Percentiles rank a stretch among this genome's conserved stretches.
Conservation (phyloP, 2,797 vertebrate species). For the Sternarchorhynchus goeldii region DNA sequence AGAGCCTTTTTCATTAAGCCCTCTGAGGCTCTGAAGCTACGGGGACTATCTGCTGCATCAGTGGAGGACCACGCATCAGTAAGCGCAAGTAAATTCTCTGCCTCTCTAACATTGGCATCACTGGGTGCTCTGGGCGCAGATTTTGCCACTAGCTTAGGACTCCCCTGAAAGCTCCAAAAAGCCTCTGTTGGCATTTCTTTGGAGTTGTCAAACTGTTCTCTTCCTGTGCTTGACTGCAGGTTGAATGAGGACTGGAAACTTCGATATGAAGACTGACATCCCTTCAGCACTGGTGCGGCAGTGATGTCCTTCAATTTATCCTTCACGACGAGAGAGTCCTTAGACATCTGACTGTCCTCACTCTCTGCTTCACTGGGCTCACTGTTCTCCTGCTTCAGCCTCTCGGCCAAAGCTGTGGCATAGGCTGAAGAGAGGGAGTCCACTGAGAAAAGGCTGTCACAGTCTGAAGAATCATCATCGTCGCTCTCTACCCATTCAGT, state of each 20-base stretch:
- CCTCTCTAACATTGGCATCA: constrained; percentile 64
- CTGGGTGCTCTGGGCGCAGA: constrained; percentile 55
- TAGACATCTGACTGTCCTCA: constrained; percentile 89
- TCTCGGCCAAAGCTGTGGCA: constrained; percentile 72
- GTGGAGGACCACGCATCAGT: constrained; percentile 81
- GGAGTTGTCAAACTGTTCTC: constrained; percentile 54
- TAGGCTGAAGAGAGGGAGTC: constrained; percentile 90
- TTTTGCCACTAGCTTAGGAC: constrained; percentile 47
- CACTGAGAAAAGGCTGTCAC: constrained; percentile 87
- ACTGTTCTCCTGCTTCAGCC: constrained; percentile 73
- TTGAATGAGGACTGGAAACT: constrained; percentile 48
- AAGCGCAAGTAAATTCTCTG: constrained; percentile 68
- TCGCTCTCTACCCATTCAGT: constrained; percentile 66
- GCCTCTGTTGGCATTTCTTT: constrained; percentile 79
- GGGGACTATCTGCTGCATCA: constrained; percentile 72
- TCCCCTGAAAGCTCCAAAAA: constrained; percentile 74
- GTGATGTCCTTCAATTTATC: constrained; percentile 51
- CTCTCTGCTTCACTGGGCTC: constrained; percentile 81
- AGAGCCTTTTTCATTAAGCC: constrained; percentile 46
- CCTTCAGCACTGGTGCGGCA: constrained; percentile 55
- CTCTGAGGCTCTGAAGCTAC: constrained; percentile 55
- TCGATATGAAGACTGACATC: constrained; percentile 55
- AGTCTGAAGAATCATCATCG: constrained; percentile 77
- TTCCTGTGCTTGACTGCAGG: constrained; percentile 67
- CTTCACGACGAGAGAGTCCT: constrained; percentile 81